Percentiles rank a stretch among this genome's conserved stretches.
phyloP scores from a whole-genome alignment of 2,888 invertebrate genomes.

The Melinaea menophilus region DNA sequence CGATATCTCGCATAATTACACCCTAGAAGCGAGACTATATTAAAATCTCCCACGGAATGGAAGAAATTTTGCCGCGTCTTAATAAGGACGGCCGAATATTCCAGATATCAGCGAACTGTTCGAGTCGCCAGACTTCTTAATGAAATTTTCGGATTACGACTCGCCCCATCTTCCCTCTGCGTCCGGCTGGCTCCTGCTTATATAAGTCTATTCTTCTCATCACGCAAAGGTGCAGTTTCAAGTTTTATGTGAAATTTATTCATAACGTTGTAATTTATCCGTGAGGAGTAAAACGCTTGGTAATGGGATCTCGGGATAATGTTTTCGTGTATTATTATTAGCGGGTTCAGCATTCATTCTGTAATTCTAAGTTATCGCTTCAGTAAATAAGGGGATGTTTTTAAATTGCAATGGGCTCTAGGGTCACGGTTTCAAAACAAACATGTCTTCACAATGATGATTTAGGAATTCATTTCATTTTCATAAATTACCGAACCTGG shows the following conservation, averaged over 20 bases:
- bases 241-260: slow-evolving; percentile 79
- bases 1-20: slow-evolving; percentile 56
- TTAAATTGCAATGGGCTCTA: slow-evolving; percentile 31
- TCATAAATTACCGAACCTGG: background rate
- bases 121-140: slow-evolving; percentile 73
- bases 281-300: slow-evolving; percentile 67
- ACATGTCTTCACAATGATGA: slow-evolving; percentile 3
- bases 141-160: slow-evolving; percentile 77
- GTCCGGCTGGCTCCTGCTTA: slow-evolving; percentile 35
- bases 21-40: slow-evolving; percentile 55
- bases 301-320: slow-evolving; percentile 64
- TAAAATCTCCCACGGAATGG: slow-evolving; percentile 59
- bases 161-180: slow-evolving; percentile 47
- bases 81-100: slow-evolving; percentile 69
- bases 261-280: slow-evolving; percentile 78
- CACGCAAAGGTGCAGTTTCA: slow-evolving; percentile 73
- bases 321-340: slow-evolving; percentile 66
- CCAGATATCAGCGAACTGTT: slow-evolving; percentile 71
- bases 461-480: background rate
- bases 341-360: slow-evolving; percentile 65
- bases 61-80: slow-evolving; percentile 62
- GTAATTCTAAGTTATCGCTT: slow-evolving; percentile 60
- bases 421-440: slow-evolving; percentile 9
- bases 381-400: slow-evolving; percentile 51
- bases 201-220: slow-evolving; percentile 53